Base-by-base conservation (phyloP, 2,888 invertebrate species). In the Chydorus sphaericus region DNA sequence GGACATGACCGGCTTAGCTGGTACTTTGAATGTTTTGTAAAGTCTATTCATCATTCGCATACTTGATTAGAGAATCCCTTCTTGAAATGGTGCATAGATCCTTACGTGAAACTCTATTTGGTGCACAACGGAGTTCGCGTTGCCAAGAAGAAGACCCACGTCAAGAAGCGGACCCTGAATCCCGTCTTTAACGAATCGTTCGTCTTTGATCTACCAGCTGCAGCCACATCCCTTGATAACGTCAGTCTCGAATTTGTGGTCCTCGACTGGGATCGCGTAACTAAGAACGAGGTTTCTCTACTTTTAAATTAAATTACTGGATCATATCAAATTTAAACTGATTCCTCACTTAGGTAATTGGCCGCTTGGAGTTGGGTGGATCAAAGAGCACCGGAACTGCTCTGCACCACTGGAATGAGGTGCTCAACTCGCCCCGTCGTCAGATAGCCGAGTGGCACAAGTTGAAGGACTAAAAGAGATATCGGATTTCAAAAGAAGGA, bases 361-460 rank as follows among this genome's bases (percentile, higher is more conserved):
- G 97, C 20, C 81, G 93, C 64, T 77, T 96, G 71, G 92, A 94
- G 71, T 76, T 97, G 62, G 96, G 96, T 50, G 75, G 79, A 52
- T 61, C 68, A 16, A 85, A 85, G 65, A 81, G 84, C 58, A 76
- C 77, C 58, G 88, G 88, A 62, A 81, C 87, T 60, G 86, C 90
- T 54, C 76, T 87, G 20, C 90, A 88, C 67, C 97, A 97, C 73
- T 97, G 96, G 96, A 88, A 87, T 67, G 94, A 96, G 76, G 93
- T 96, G 63, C 88, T 92, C 76, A 91, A 86, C 68, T 93, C 93
- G 63, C 94, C 96, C 54, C 82, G 94, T 64, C 83, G 96, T 62
- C 97, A 97, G 77, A 94, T 97, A 69, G 97, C 97, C 62, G 94
- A 97, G 74, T 98, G 97, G 97, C 97, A 98, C 78, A 93, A 94